Evolutionary conservation across 1,140 invertebrate genomes (phyloP).

Genomic region (Daktulosphaira vitifoliae): DNA sequence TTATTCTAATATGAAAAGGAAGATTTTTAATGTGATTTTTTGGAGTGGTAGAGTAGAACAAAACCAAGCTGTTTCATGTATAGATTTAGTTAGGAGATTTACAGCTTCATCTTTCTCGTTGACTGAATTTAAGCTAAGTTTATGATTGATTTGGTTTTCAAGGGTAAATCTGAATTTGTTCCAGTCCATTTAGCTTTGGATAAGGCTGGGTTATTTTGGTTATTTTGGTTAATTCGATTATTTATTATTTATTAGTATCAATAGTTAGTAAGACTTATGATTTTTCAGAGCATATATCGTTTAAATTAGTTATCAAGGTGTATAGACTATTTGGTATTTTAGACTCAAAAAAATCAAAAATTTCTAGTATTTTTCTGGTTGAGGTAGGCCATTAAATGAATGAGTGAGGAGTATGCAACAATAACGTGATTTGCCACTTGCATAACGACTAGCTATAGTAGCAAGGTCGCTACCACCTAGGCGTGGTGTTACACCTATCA

Average conservation of each 20-base stretch:
- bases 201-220: not conserved
- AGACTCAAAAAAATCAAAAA: not conserved
- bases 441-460: too few species aligned
- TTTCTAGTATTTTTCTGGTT: not conserved
- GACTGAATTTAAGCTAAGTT: not conserved
- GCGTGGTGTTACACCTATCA: too few species aligned
- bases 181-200: not conserved
- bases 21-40: not conserved
- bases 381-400: not conserved
- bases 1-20: not conserved
- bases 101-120: slow-evolving; percentile 24
- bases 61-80: slow-evolving; percentile 10
- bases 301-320: not conserved
- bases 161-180: not conserved
- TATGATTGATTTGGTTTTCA: not conserved
- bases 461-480: too few species aligned
- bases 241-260: too few species aligned
- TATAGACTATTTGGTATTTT: not conserved
- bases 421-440: too few species aligned
- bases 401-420: not conserved
- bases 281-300: not conserved
- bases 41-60: not conserved
- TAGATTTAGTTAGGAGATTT: slow-evolving; percentile 6
- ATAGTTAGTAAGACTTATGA: not conserved
- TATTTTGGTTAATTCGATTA: not conserved